Percentiles rank a stretch among this genome's conserved stretches.
Evolutionary conservation across 2,888 invertebrate species (phyloP).

Genomic region (Tachina grossa): DNA sequence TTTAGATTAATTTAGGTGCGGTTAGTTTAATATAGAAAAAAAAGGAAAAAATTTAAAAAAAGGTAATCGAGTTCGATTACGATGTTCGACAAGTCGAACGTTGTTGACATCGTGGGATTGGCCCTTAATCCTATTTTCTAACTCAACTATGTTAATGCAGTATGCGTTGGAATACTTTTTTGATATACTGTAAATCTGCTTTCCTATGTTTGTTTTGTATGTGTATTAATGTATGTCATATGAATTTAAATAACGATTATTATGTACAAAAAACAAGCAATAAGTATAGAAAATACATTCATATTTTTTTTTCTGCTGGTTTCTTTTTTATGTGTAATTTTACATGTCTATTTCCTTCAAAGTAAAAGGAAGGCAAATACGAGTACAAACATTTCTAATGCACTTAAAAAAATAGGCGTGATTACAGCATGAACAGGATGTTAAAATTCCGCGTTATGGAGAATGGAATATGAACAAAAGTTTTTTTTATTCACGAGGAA

Average conservation of each 20-base stretch:
- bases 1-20: too few species aligned
- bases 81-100: too few species aligned
- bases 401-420: slow-evolving; percentile 47
- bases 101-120: too few species aligned
- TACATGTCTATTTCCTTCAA: slow-evolving; percentile 10
- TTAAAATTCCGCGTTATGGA: neutral
- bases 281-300: slow-evolving; percentile 49
- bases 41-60: too few species aligned
- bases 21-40: too few species aligned
- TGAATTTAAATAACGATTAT: slow-evolving; percentile 64
- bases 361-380: slow-evolving; percentile 48
- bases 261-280: slow-evolving; percentile 49
- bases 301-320: neutral
- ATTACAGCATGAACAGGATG: slow-evolving; percentile 28
- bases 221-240: slow-evolving; percentile 13
- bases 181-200: neutral
- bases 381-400: slow-evolving; percentile 29
- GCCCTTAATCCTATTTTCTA: too few species aligned
- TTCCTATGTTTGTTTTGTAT: neutral
- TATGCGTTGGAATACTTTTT: neutral
- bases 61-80: too few species aligned
- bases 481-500: too few species aligned
- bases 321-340: neutral
- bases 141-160: too few species aligned
- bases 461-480: neutral